A percentile compares a stretch with the other conserved stretches of the same genome.
Evolutionary conservation across 2,888 invertebrate genomes (phyloP).

Genomic region (Teleiodes luculella): DNA sequence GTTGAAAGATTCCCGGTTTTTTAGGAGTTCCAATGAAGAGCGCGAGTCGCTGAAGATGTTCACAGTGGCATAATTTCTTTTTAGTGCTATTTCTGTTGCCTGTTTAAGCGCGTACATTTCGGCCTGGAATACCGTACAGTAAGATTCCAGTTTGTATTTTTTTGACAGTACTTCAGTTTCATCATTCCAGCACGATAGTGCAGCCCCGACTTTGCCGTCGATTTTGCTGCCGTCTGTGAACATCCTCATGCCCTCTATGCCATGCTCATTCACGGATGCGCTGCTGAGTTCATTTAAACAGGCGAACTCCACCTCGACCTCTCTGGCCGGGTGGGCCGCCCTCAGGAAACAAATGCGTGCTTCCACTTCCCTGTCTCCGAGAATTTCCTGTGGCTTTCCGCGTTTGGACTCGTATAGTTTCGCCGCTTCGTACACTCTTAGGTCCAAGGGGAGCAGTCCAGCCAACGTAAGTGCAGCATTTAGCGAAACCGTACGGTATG

Average conservation of each 20-base stretch:
- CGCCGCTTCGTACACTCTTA: conserved; percentile 1
- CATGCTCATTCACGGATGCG: too few relatives aligned
- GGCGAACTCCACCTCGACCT: too few relatives aligned
- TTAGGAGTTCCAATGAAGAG: neutral
- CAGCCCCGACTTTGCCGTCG: neutral
- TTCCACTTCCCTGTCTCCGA: neutral
- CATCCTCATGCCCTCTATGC: neutral
- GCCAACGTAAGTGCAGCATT: conserved; percentile 8
- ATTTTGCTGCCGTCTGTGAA: neutral
- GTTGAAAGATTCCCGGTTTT: neutral
- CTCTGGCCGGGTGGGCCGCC: neutral
- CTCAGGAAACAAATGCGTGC: too few relatives aligned
- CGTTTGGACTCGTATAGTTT: neutral
- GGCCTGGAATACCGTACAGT: neutral
- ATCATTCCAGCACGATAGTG: neutral
- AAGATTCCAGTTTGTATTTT: neutral
- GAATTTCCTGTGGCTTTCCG: neutral
- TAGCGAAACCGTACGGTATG: neutral
- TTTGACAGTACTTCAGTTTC: neutral
- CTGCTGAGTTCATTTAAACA: neutral
- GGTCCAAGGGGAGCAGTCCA: conserved; percentile 12
- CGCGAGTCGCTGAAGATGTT: neutral
- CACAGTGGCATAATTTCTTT: neutral
- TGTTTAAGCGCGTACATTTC: neutral
- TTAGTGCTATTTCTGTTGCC: neutral